These are phyloP conservation scores for Chitala chitala DNA, from an alignment of 2,113 vertebrate genomes.

Conservation along the genomic window DNA sequence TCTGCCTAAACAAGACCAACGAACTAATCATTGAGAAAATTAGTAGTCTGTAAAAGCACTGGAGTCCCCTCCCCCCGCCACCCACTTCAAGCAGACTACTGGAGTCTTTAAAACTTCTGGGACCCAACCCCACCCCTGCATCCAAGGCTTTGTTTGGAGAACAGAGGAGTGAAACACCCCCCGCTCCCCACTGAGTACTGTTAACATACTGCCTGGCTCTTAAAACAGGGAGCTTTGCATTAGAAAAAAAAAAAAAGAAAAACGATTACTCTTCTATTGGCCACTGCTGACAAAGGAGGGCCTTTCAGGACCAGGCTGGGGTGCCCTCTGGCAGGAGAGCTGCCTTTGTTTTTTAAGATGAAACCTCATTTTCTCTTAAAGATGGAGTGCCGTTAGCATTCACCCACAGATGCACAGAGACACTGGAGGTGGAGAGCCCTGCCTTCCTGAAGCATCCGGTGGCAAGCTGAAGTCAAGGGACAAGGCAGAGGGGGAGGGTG, in stretches of 20 bases:
- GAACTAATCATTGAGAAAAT: conserved; percentile 29
- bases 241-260: conserved; percentile 67
- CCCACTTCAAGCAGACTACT: conserved; percentile 12
- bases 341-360: conserved; percentile 57
- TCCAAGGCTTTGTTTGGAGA: conserved; percentile 61
- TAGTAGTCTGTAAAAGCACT: conserved; percentile 50
- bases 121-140: conserved; percentile 35
- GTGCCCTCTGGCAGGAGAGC: conserved; percentile 57
- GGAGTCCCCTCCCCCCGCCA: conserved; percentile 30
- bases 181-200: conserved; percentile 69
- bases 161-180: conserved; percentile 54
- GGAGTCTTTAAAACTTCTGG: conserved; percentile 28
- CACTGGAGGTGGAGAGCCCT: neutral
- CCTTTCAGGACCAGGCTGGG: conserved; percentile 52
- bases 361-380: conserved; percentile 54
- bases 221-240: conserved; percentile 70
- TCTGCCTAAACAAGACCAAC: conserved; percentile 50
- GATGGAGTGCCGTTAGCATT: conserved; percentile 50
- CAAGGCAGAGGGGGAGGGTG: conserved; percentile 23
- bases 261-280: conserved; percentile 69
- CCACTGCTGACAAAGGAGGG: conserved; percentile 55
- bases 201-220: conserved; percentile 60
- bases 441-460: conserved; percentile 32
- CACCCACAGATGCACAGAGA: conserved; percentile 40
- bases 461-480: conserved; percentile 39